These are phyloP conservation scores for Argyra leucocephala DNA, from an alignment of 2,888 invertebrate species.

Conservation along the genomic window DNA sequence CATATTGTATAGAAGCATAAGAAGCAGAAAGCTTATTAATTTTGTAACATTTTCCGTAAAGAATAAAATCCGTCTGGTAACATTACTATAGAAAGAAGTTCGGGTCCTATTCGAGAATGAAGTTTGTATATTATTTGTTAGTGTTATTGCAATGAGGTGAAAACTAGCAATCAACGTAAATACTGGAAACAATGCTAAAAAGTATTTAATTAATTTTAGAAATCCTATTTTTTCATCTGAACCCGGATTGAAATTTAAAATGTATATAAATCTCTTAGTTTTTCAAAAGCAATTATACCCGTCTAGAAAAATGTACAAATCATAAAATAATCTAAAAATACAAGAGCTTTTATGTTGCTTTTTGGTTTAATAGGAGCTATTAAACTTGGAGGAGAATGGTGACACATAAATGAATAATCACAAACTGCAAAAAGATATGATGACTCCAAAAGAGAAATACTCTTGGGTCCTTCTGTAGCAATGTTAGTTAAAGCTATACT, in stretches of 20 bases:
- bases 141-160: slow-evolving; percentile 91
- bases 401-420: slow-evolving; percentile 99
- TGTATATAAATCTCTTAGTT: slow-evolving; percentile 83
- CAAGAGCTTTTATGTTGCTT: slow-evolving; percentile 52
- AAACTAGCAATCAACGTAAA: slow-evolving; percentile 93
- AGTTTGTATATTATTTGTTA: slow-evolving; percentile 82
- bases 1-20: slow-evolving; percentile 86
- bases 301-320: slow-evolving; percentile 86
- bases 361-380: slow-evolving; percentile 84
- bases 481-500: slow-evolving; percentile 59
- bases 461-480: slow-evolving; percentile 53
- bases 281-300: slow-evolving; percentile 72
- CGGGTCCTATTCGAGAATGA: slow-evolving; percentile 55
- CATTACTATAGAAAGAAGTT: slow-evolving; percentile 53
- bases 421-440: slow-evolving; percentile 90
- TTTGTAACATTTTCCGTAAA: slow-evolving; percentile 73
- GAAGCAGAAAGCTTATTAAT: slow-evolving; percentile 83
- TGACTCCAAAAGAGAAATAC: slow-evolving; percentile 60
- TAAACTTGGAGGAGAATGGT: slow-evolving; percentile 89
- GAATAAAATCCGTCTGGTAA: slow-evolving; percentile 56
- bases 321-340: slow-evolving; percentile 71
- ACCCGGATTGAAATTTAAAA: slow-evolving; percentile 76
- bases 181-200: slow-evolving; percentile 85
- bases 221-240: slow-evolving; percentile 46
- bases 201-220: slow-evolving; percentile 68